phyloP scores from a whole-genome alignment of 2,888 invertebrate species.

The Cylindroiulus punctatus region DNA sequence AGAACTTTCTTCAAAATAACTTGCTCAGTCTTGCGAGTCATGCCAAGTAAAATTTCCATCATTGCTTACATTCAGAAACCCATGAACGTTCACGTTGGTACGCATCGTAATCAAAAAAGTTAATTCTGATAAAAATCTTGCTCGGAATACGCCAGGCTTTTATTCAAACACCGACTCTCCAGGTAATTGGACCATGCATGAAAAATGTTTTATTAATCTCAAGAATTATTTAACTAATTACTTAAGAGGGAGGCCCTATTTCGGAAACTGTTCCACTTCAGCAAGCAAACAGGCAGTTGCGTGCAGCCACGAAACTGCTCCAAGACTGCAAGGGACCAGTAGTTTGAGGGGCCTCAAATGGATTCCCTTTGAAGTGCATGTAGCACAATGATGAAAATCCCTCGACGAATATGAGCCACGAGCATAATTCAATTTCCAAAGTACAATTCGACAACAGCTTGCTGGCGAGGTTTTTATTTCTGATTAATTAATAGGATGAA shows the following conservation, averaged over 20 bases:
- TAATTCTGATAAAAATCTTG: neutral
- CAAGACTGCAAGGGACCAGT: neutral
- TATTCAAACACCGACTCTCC: neutral
- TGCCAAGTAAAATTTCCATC: too few species aligned
- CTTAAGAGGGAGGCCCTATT: slow-evolving; percentile 5
- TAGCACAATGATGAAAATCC: neutral
- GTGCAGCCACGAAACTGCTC: neutral
- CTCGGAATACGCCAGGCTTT: neutral
- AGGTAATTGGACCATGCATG: neutral
- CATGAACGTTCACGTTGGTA: neutral
- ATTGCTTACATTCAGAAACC: too few species aligned
- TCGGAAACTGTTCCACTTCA: neutral
- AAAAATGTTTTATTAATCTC: slow-evolving; percentile 8
- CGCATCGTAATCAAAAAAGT: neutral
- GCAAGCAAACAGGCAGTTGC: neutral
- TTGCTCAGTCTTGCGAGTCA: too few species aligned
- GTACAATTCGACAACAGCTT: neutral
- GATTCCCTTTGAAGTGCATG: neutral
- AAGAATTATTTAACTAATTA: slow-evolving; percentile 10
- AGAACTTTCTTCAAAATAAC: too few species aligned
- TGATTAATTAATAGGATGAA: neutral
- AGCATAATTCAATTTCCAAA: slow-evolving; percentile 14
- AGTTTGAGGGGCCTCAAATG: neutral
- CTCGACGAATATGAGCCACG: slow-evolving; percentile 21
- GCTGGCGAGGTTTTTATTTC: neutral